Base-by-base conservation (phyloP, 92 coral and sea anemone genomes). In the Phenganax stokvisi region DNA sequence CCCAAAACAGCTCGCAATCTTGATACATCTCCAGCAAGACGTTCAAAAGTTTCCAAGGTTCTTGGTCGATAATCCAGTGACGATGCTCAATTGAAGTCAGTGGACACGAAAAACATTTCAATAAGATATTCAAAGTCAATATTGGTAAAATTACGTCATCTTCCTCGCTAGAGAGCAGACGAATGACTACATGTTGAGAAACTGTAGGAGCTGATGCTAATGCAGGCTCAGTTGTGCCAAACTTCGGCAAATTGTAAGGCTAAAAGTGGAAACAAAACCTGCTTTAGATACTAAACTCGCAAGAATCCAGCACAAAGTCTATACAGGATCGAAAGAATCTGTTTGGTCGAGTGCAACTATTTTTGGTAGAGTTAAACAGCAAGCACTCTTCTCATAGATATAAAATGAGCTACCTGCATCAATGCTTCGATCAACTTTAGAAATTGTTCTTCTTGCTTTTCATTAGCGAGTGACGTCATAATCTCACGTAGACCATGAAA, bases 401-500 rank as follows among this genome's bases (percentile, higher is more conserved):
- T 59, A 59, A 61, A 61, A 61, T 61, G 27, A 51, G n/a, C 54
- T 72, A 79, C 83, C 74, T 64, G 83, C 53, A 65, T 67, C 20
- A 79, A 28, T 28, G 51, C 83, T 52, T 29, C 62, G 27, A 79
- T 54, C 51, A 79, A 79, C 27, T 79, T 79, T 12, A 79, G 53
- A 65, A n/a, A 79, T 65, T 79, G 73, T 28, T 61, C 74, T 64
- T 79, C 74, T 69, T 79, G 83, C 53, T 79, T 79, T 17, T 65
- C 65, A 11, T 44, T 61, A 9, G 71, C 12, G 13, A 63, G 74
- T 25, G 74, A 30, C 20, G 61, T 59, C 71, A 79, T 28, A 20
- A 65, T 20, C 3, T 79, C 74, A 64, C 15, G n/a, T 54, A 79
- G 3, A 11, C 52, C 63, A 52, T 69, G 54, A 27, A 79, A 11